Percentiles rank a stretch among this genome's conserved stretches.
These are phyloP conservation scores for Antheraea yamamai DNA, from an alignment of 2,888 invertebrate genomes.

Conservation along the genomic window DNA sequence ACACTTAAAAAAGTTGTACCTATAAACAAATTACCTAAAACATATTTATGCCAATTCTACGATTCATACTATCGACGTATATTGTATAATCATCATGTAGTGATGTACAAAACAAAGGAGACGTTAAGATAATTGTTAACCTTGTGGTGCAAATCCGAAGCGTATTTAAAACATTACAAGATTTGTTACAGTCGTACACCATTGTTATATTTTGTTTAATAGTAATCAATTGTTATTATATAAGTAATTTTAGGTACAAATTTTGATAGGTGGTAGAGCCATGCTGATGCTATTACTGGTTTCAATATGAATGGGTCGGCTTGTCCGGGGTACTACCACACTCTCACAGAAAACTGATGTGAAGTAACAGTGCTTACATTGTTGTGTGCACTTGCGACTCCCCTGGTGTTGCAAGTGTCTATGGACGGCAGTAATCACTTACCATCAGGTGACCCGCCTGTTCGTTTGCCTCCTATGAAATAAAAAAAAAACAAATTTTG, in stretches of 20 bases:
- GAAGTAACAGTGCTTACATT: no score
- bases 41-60: not conserved
- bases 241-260: not conserved
- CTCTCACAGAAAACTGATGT: no score
- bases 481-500: not conserved
- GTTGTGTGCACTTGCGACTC: no score
- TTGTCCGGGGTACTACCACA: no score
- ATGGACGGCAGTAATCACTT: no score
- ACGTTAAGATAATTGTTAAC: constrained; percentile 44
- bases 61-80: not conserved
- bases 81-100: not conserved
- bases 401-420: no score
- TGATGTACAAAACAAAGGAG: constrained; percentile 41
- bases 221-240: not conserved
- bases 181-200: constrained; percentile 10
- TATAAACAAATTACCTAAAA: not conserved
- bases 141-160: constrained; percentile 33
- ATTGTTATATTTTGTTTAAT: not conserved
- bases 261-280: no score
- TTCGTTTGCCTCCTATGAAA: no score
- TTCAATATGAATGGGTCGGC: no score
- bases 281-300: no score
- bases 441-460: no score
- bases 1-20: not conserved
- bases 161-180: constrained; percentile 4